phyloP scores from a whole-genome alignment of 2,113 vertebrate genomes.

The Entomyzon cyanotis region DNA sequence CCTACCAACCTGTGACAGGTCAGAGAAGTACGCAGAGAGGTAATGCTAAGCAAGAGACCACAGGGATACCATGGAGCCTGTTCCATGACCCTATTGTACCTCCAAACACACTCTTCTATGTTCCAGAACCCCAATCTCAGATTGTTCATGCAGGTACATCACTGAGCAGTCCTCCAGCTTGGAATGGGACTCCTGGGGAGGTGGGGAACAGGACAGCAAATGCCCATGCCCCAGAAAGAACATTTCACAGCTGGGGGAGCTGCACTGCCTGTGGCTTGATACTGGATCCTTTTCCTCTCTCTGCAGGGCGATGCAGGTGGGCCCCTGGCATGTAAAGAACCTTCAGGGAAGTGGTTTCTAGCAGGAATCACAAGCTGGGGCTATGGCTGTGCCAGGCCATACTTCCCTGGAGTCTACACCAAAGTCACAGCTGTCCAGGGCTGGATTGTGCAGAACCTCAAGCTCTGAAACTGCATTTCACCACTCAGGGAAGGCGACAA shows the following conservation, averaged over 20 bases:
- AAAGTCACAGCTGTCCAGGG: slow-evolving; percentile 84
- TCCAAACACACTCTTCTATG: background rate
- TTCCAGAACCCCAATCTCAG: background rate
- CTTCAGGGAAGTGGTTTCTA: slow-evolving; percentile 89
- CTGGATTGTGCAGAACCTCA: slow-evolving; percentile 88
- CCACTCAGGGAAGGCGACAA: background rate
- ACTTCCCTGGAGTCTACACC: slow-evolving; percentile 91
- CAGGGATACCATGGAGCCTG: background rate
- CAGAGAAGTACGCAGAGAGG: background rate
- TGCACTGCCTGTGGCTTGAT: background rate
- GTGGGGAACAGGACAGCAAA: background rate
- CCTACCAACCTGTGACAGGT: background rate
- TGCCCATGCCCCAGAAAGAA: background rate
- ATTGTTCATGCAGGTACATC: too few relatives aligned
- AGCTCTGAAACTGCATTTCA: slow-evolving; percentile 63
- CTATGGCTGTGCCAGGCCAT: slow-evolving; percentile 86
- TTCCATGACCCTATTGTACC: background rate
- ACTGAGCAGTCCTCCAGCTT: background rate
- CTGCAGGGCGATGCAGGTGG: slow-evolving; percentile 92
- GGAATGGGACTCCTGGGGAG: background rate
- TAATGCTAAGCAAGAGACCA: background rate
- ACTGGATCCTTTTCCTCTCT: background rate
- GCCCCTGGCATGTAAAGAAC: slow-evolving; percentile 87
- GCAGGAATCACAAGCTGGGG: slow-evolving; percentile 97
- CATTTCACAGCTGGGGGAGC: background rate